Conservation (phyloP, 2,113 vertebrate species). For the Neodon shergylaensis region DNA sequence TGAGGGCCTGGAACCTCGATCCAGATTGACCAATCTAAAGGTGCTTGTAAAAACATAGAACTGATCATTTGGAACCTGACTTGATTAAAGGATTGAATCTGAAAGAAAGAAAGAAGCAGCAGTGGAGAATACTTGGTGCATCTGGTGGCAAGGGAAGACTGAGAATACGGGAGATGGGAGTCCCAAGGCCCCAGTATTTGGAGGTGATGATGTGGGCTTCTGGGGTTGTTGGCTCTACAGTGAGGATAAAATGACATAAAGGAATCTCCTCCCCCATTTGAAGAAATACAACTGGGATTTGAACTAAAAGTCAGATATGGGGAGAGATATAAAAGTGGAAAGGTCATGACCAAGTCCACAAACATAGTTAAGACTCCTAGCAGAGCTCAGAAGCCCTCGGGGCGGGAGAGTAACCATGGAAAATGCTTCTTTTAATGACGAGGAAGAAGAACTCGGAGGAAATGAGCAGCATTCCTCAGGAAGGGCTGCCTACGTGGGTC, state of each 20-base stretch:
- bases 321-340: not conserved
- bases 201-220: not conserved
- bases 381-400: not conserved
- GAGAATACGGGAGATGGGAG: not conserved
- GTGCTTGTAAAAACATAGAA: not conserved
- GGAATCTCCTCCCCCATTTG: not conserved
- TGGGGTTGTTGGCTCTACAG: not conserved
- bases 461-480: not conserved
- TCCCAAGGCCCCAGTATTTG: no score
- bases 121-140: not conserved
- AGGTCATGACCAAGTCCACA: not conserved
- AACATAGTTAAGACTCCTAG: not conserved
- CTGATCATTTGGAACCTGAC: not conserved
- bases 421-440: not conserved
- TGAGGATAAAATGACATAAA: not conserved
- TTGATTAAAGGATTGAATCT: not conserved
- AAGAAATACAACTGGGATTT: not conserved
- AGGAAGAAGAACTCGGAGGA: not conserved
- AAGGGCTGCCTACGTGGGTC: not conserved
- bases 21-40: not conserved
- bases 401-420: not conserved
- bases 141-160: not conserved
- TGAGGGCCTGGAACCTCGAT: not conserved
- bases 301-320: not conserved
- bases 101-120: conserved; percentile 1